These are phyloP conservation scores for Andrena praecox DNA, from an alignment of 2,888 invertebrate species.

Conservation along the genomic window DNA sequence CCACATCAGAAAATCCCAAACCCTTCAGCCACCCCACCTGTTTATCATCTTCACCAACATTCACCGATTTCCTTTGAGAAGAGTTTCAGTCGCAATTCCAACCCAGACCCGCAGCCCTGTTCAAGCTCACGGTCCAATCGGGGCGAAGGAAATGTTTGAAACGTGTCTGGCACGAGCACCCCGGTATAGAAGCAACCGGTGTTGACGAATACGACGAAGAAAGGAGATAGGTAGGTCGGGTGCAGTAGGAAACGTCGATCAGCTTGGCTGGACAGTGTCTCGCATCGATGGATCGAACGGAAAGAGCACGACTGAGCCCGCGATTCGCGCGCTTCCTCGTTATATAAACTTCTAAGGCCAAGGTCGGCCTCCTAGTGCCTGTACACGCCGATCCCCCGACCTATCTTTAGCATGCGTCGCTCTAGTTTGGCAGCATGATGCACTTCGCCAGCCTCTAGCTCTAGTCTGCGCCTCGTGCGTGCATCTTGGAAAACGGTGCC, in stretches of 20 bases:
- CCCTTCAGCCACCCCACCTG: too few species aligned
- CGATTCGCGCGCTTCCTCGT: conserved; percentile 73
- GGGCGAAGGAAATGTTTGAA: too few species aligned
- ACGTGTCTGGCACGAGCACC: background rate
- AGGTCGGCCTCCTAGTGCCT: conserved; percentile 75
- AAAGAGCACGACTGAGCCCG: conserved; percentile 72
- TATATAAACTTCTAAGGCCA: conserved; percentile 82
- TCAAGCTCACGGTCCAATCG: too few species aligned
- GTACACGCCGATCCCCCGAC: conserved; percentile 67
- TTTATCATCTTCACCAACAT: too few species aligned
- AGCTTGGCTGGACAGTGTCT: background rate
- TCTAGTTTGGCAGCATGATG: conserved; percentile 67
- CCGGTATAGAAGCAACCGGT: background rate
- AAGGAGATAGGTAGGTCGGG: background rate
- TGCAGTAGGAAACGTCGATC: conserved; percentile 10
- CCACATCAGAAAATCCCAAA: too few species aligned
- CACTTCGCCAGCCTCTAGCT: background rate
- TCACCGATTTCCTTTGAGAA: too few species aligned
- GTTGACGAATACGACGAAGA: background rate
- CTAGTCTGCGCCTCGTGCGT: conserved; percentile 3
- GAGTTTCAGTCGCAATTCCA: too few species aligned
- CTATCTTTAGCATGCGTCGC: conserved; percentile 78
- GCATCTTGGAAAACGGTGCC: background rate
- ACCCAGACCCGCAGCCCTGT: too few species aligned
- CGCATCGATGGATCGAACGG: conserved; percentile 62